phyloP scores from a whole-genome alignment of 2,888 invertebrate genomes.

The Onchidella celtica region DNA sequence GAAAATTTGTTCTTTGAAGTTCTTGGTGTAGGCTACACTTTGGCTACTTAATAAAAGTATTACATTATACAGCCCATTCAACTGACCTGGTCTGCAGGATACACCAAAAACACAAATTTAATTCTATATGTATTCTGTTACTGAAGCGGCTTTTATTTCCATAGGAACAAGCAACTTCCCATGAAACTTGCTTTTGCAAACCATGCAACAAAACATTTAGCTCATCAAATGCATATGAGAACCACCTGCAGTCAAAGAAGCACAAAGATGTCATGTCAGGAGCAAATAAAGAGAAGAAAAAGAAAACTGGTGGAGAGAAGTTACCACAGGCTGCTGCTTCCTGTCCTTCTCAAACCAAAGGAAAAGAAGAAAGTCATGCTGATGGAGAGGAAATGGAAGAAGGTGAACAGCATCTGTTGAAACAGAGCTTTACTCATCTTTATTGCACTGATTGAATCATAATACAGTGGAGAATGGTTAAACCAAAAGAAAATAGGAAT shows the following conservation, averaged over 20 bases:
- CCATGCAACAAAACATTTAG: constrained; percentile 92
- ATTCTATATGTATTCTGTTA: too few species aligned
- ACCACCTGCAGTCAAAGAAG: constrained; percentile 95
- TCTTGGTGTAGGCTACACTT: too few species aligned
- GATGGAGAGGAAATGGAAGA: constrained; percentile 36
- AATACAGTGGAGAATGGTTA: too few species aligned
- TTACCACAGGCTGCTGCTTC: not conserved
- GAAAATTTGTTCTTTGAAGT: too few species aligned
- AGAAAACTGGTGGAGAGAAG: not conserved
- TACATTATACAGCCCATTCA: too few species aligned
- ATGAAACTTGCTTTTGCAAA: constrained; percentile 64
- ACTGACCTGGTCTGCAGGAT: too few species aligned
- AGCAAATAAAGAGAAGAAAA: constrained; percentile 28
- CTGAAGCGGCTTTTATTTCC: too few species aligned
- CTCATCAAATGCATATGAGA: constrained; percentile 91
- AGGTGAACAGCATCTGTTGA: constrained; percentile 3
- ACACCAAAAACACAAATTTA: too few species aligned
- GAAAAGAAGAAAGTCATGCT: constrained; percentile 13
- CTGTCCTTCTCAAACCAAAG: not conserved
- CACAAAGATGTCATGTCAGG: constrained; percentile 83
- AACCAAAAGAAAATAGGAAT: too few species aligned
- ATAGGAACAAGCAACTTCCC: constrained; percentile 28
- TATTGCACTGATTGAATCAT: not conserved
- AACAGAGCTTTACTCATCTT: not conserved
- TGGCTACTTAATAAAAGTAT: too few species aligned